phyloP scores from a whole-genome alignment of 2,888 invertebrate genomes.

The Plebejus melissa region DNA sequence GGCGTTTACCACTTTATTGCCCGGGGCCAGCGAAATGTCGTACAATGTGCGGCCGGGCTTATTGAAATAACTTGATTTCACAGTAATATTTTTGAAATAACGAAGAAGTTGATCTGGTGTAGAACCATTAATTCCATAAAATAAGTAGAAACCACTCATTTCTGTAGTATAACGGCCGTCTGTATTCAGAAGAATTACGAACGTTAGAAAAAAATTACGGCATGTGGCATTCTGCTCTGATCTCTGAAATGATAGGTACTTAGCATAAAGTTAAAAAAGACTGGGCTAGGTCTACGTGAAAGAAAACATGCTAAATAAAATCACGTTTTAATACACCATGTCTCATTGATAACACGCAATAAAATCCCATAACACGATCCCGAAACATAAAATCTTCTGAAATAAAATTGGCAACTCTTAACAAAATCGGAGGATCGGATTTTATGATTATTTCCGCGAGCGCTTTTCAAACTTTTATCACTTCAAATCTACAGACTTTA shows the following conservation, averaged over 20 bases:
- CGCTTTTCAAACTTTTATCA: constrained; percentile 50
- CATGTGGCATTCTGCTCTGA: too few relatives aligned
- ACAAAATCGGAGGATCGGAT: constrained; percentile 37
- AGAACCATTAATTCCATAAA: background rate
- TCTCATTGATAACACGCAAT: constrained; percentile 8
- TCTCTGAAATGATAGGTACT: too few relatives aligned
- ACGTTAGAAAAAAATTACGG: too few relatives aligned
- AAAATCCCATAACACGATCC: constrained; percentile 16
- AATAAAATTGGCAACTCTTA: constrained; percentile 36
- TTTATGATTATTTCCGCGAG: constrained; percentile 43
- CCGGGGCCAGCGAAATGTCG: too few relatives aligned
- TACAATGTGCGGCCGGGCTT: too few relatives aligned
- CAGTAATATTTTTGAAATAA: background rate
- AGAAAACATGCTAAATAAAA: background rate
- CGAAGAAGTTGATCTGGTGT: background rate
- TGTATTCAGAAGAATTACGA: too few relatives aligned
- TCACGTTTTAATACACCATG: background rate
- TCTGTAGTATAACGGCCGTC: too few relatives aligned
- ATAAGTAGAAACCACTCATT: too few relatives aligned
- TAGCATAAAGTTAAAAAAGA: background rate
- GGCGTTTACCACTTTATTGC: too few relatives aligned
- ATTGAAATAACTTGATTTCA: background rate
- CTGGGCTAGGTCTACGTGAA: background rate
- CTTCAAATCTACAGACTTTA: constrained; percentile 49
- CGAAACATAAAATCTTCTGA: constrained; percentile 36